A percentile compares a stretch with the other conserved stretches of the same genome.
phyloP scores from a whole-genome alignment of 2,888 invertebrate species.

The Mantis religiosa region DNA sequence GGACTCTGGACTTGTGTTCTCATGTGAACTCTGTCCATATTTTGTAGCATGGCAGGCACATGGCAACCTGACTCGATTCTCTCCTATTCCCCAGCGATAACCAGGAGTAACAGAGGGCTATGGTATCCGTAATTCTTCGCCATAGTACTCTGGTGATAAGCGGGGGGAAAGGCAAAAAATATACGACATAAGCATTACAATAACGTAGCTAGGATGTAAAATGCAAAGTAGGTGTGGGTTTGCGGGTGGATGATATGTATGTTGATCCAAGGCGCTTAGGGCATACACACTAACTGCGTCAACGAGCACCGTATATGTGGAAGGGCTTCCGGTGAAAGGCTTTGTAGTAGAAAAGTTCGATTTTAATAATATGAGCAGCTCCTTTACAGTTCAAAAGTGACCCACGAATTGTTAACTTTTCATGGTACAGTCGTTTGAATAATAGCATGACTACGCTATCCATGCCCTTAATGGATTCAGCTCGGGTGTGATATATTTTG shows the following conservation, averaged over 20 bases:
- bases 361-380: neutral
- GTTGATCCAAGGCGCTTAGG: neutral
- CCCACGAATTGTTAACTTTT: neutral
- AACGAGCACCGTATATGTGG: neutral
- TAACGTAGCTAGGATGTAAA: slow-evolving; percentile 1
- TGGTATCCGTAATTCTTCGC: neutral
- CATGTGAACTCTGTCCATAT: neutral
- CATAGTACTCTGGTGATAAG: neutral
- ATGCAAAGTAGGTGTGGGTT: neutral
- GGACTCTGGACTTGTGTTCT: neutral
- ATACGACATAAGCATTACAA: neutral
- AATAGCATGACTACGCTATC: no score
- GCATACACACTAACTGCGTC: neutral
- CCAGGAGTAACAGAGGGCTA: neutral
- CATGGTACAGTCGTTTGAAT: no score
- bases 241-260: neutral
- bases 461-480: no score
- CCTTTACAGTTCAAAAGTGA: neutral
- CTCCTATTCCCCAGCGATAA: neutral
- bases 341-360: neutral
- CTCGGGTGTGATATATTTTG: no score
- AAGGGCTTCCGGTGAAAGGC: neutral
- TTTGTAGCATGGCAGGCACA: neutral
- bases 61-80: neutral
- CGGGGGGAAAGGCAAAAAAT: neutral